Percentiles rank a stretch among this genome's conserved stretches.
phyloP scores from a whole-genome alignment of 2,113 vertebrate species.

The Saccopteryx leptura region DNA sequence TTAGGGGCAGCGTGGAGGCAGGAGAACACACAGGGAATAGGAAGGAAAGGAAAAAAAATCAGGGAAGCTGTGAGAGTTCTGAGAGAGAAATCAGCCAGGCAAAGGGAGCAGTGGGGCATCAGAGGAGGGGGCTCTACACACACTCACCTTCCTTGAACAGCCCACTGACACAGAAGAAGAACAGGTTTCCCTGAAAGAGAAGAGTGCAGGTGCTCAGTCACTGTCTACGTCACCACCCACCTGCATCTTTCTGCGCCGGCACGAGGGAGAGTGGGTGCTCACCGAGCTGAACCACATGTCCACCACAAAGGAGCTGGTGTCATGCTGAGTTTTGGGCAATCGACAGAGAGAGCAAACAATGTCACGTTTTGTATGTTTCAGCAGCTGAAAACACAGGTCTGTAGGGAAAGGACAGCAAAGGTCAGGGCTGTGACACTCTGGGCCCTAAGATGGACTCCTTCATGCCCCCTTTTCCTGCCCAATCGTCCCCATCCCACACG shows the following conservation, averaged over 20 bases:
- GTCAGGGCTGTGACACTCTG: not conserved
- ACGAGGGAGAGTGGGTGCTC: constrained; percentile 46
- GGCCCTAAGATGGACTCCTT: not conserved
- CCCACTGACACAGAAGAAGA: constrained; percentile 93
- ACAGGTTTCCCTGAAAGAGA: constrained; percentile 88
- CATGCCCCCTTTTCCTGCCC: not conserved
- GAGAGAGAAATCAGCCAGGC: not conserved
- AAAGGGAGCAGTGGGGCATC: not conserved
- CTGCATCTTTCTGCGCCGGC: not conserved
- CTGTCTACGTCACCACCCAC: not conserved
- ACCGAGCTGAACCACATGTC: constrained; percentile 91
- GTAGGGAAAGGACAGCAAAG: not conserved
- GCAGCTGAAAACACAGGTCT: constrained; percentile 88
- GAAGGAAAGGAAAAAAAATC: not conserved
- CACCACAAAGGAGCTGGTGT: constrained; percentile 90
- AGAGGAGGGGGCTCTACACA: not conserved
- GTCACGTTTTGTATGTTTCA: constrained; percentile 91
- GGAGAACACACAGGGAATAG: not conserved
- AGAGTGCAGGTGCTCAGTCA: too few species aligned
- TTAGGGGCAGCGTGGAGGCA: not conserved
- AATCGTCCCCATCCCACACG: constrained; percentile 71
- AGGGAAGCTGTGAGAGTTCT: constrained; percentile 13
- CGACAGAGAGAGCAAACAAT: constrained; percentile 92
- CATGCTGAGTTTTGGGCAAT: constrained; percentile 93
- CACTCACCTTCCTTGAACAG: constrained; percentile 90